These are phyloP conservation scores for Oceanodroma tethys DNA, from an alignment of 2,113 vertebrate species.

Conservation along the genomic window DNA sequence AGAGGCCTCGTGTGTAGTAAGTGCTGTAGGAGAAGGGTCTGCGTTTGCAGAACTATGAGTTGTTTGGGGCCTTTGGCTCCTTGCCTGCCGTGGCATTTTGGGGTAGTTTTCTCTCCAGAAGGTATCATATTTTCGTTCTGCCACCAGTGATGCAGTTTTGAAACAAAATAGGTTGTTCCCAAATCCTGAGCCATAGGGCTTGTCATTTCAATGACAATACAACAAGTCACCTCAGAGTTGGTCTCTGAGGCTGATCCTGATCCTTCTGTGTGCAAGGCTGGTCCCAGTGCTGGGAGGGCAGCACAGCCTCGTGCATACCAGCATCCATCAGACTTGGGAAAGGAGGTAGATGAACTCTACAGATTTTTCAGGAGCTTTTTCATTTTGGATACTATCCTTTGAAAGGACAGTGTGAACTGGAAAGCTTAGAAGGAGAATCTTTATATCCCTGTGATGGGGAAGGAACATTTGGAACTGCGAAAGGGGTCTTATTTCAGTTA, in stretches of 20 bases:
- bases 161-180: not conserved
- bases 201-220: not conserved
- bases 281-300: not conserved
- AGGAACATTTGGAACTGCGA: not conserved
- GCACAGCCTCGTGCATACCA: accelerated
- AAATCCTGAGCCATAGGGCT: not conserved
- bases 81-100: not conserved
- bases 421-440: not conserved
- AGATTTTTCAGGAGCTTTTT: not conserved
- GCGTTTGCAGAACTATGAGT: not conserved
- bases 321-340: not conserved
- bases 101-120: constrained; percentile 20
- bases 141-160: not conserved
- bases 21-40: not conserved
- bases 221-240: not conserved
- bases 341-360: not conserved
- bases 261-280: not conserved
- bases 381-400: not conserved
- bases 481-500: not conserved
- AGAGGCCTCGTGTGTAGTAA: not conserved
- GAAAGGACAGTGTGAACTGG: not conserved
- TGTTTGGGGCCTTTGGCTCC: not conserved
- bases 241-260: not conserved
- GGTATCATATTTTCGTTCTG: not conserved
- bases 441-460: not conserved